Base-by-base conservation (phyloP, 1,140 invertebrate genomes). In the Probaryconus sp. region DNA sequence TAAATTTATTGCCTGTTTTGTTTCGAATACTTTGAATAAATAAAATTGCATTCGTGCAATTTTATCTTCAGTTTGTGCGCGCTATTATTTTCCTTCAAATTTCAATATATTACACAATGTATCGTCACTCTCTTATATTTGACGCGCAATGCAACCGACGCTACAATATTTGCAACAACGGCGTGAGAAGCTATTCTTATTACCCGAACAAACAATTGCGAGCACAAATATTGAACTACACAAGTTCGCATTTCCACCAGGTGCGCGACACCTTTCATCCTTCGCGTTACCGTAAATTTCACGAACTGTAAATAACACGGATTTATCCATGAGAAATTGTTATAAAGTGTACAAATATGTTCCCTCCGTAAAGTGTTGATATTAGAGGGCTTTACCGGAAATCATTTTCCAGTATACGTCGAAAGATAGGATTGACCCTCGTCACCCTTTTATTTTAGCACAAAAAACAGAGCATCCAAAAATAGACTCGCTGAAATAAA, bases 271-370 rank as follows among this genome's bases (percentile, higher is more conserved):
- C 33, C 43, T 70, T 18, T 1, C 31, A 37, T 43, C 21, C 17
- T 24, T 3, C 14, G 14, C 21, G 6, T 33, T 30, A 11, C 31
- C 40, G 24, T 30, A 56, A 50, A 56, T 58, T 64, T 50, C 14
- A 26, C 35, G 13, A 58, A 11, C n/a, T 16, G 43, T 51, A 63
- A 72, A 65, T 72, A 64, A 65, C 60, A 50, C 47, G 55, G 7
- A 50, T 55, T 3, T 28, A 10, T n/a, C 9, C 11, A 6, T 37
- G 45, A 21, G 45, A 21, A 68, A 68, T 51, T 61, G 63, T 63
- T 63, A 35, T 43, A 63, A 67, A 64, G 35, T 16, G 47, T 37
- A 24, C 43, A 74, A 74, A 74, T 61, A 67, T 63, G 68, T 68
- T 43, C 30, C 33, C 26, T 6, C 30, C n/a, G 18, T 13, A 13